Evolutionary conservation across 2,888 invertebrate species (phyloP), one percentile per base, ranked within the genome.

Genomic region (Ochlodes sylvanus): DNA sequence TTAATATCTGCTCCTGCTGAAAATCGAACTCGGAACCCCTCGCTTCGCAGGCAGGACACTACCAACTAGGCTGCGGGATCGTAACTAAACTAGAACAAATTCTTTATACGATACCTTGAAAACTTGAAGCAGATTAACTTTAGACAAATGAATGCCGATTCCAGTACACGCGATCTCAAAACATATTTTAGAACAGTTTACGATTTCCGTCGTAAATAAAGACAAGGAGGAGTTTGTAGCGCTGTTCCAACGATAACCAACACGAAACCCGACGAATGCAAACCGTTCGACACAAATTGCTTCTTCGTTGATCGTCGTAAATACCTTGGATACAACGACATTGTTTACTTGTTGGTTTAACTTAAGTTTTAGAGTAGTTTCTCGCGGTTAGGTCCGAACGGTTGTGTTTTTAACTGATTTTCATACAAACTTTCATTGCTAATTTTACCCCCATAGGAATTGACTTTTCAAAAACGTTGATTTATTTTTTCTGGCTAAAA

Each of bases 161-260:
- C 54, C 32, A 54, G 54, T 34, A 19, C 50, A 17, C 21, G 56
- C 56, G 17, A 55, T 55, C 47, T 27, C 27, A 2, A 57, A 64
- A 57, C 63, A 63, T 56, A 64, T 56, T 64, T 56, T 47, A 47
- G 47, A 47, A n/a, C 55, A 64, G 47, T 64, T 63, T 44, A 47
- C 64, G 56, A 42, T 56, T 47, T 56, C 64, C 63, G 63, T 64
- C 56, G 47, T 64, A 64, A 64, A 64, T 63, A 52, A 64, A 56
- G 56, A 56, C 56, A 56, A 42, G 41, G 15, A 5, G 27, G 5
- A 2, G 27, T 5, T 27, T 14, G n/a, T n/a, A n/a, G 41, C 34
- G 54, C 34, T 5, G 42, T 9, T 14, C 58, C 42, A 42, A 21
- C 58, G 42, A 57, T 57, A 57, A 57, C 58, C 38, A 27, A 21